phyloP scores from a whole-genome alignment of 1,140 invertebrate species.

The Teleogryllus occipitalis region DNA sequence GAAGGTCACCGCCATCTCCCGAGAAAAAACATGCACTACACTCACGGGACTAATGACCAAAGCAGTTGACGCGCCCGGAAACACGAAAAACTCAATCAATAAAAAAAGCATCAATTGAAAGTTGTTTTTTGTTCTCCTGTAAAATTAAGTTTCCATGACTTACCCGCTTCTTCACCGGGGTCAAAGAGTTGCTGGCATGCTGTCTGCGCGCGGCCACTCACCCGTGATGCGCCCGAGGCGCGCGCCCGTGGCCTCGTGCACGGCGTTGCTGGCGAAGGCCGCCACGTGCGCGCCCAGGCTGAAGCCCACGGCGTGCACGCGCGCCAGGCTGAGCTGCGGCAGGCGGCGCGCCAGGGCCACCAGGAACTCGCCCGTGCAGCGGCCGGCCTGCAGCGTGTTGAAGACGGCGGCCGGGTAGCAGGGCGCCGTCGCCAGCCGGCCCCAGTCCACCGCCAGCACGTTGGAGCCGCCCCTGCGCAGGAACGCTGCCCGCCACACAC shows the following conservation, averaged over 20 bases:
- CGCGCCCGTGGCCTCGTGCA: slow-evolving; percentile 28
- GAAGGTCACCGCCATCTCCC: too few species aligned
- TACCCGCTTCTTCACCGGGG: too few species aligned
- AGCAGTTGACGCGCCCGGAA: too few species aligned
- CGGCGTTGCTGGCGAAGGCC: slow-evolving; percentile 45
- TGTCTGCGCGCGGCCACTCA: slow-evolving; percentile 12
- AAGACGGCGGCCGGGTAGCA: slow-evolving; percentile 43
- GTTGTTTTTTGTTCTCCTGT: too few species aligned
- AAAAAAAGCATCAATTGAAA: too few species aligned
- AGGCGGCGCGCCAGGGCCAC: slow-evolving; percentile 35
- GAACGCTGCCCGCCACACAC: slow-evolving; percentile 24
- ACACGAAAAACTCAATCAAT: too few species aligned
- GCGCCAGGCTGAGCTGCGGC: slow-evolving; percentile 49
- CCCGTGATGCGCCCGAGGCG: slow-evolving; percentile 34
- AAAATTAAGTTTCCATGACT: too few species aligned
- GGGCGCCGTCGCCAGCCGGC: slow-evolving; percentile 35
- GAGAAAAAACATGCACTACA: too few species aligned
- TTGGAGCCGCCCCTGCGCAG: slow-evolving; percentile 34
- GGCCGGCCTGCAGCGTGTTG: slow-evolving; percentile 41
- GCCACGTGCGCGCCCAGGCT: slow-evolving; percentile 61
- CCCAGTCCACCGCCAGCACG: slow-evolving; percentile 45
- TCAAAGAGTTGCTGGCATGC: too few species aligned
- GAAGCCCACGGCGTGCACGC: slow-evolving; percentile 62
- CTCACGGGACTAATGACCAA: too few species aligned
- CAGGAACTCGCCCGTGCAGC: slow-evolving; percentile 38